Base-by-base conservation (phyloP, 2,797 vertebrate species). In the Gallinago stenura region DNA sequence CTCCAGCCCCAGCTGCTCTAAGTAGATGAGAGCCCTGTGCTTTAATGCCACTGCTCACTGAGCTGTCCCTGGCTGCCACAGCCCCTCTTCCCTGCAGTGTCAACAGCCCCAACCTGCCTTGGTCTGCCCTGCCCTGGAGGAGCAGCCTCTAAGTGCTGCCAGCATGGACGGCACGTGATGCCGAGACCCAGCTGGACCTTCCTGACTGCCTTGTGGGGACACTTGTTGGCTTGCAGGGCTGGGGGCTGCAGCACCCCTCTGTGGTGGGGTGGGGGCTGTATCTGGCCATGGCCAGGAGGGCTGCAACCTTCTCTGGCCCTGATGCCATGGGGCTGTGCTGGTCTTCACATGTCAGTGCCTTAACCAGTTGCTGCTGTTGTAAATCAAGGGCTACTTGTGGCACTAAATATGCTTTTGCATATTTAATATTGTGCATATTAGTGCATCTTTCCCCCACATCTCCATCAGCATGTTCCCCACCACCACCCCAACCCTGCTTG, bases 401-500 rank as follows among this genome's bases (percentile, higher is more conserved):
- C 15, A 12, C 33, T 46, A 30, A 19, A 33, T 33, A 2, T 9
- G 2, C 3, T 21, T 33, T 39, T 39, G 39, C 39, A 39, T 39
- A 39, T 39, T 39, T 39, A 39, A 39, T 39, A 39, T 39, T 39
- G 39, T 39, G 39, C 39, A 14, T 39, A 14, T 39, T 39, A 39
- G 15, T 17, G 35, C 1, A 26, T 2, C 5, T 22, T 2, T 6
- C 7, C 2, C 12, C 6, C 5, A 5, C 4, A 3, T 2, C 14
- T 73, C 19, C 50, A 35, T 12, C 39, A 62, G 30, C 26, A 33
- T 51, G 35, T 2, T 39, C 39, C 39, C 39, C 39, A 39, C 39
- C 39, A 39, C 39, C 13, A 14, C 12, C 39, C 13, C 39, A 39
- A 39, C 39, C 39, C 39, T 39, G 39, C 39, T 28, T 70, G 31